Evolutionary conservation across 2,113 vertebrate species (phyloP).

Genomic region (Motacilla alba): DNA sequence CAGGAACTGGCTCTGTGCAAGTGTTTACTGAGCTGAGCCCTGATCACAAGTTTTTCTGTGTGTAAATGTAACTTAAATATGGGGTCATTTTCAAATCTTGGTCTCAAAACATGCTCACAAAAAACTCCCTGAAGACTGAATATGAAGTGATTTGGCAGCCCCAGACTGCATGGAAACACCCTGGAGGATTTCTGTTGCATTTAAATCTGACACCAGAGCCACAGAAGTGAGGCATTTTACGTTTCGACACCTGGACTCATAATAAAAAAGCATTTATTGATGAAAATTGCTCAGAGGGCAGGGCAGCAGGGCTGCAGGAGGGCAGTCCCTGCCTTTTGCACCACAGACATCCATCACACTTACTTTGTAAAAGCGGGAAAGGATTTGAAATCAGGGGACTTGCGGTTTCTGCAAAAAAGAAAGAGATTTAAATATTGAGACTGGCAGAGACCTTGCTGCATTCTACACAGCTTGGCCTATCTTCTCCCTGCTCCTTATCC

Average conservation of each 20-base stretch:
- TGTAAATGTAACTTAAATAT: background rate
- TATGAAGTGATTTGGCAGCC: background rate
- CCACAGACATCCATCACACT: slow-evolving; percentile 61
- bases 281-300: background rate
- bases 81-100: background rate
- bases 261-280: background rate
- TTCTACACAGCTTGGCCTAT: background rate
- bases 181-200: background rate
- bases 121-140: background rate
- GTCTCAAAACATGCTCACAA: background rate
- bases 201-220: background rate
- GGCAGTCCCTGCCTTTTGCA: background rate
- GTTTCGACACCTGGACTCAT: background rate
- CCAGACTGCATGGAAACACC: background rate
- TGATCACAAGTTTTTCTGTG: background rate
- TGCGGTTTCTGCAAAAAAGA: slow-evolving; percentile 82
- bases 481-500: background rate
- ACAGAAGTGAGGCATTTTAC: background rate
- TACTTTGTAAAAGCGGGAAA: slow-evolving; percentile 85
- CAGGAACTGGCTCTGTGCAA: background rate
- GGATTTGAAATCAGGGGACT: slow-evolving; percentile 86
- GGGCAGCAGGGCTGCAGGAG: background rate
- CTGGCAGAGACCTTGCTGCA: background rate
- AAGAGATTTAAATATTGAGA: slow-evolving; percentile 58
- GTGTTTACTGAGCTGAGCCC: background rate